phyloP scores from a whole-genome alignment of 2,113 vertebrate species.

The Chamaetylas fuelleborni region DNA sequence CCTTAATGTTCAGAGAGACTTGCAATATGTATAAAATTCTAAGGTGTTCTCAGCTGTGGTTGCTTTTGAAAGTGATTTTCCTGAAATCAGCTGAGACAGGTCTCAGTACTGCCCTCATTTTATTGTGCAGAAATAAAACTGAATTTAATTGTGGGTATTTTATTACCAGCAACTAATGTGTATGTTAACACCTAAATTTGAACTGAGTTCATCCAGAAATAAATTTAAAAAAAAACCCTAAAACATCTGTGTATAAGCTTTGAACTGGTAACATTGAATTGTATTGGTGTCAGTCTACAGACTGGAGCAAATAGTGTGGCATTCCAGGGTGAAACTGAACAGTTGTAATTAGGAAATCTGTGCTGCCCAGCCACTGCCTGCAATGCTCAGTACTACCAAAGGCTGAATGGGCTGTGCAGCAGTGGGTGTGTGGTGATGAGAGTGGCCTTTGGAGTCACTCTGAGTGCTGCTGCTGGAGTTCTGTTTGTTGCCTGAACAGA shows the following conservation, averaged over 20 bases:
- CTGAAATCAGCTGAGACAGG: background rate
- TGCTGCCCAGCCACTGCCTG: background rate
- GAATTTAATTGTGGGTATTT: background rate
- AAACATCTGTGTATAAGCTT: background rate
- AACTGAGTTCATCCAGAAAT: background rate
- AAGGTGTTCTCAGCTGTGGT: background rate
- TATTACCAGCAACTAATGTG: background rate
- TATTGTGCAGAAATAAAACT: background rate
- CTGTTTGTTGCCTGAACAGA: background rate
- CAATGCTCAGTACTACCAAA: background rate
- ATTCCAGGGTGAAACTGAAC: background rate
- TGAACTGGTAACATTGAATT: background rate
- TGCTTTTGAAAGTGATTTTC: background rate
- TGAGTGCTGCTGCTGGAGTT: background rate
- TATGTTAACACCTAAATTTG: background rate
- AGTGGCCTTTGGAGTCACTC: background rate
- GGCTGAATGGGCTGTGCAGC: background rate
- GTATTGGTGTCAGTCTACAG: background rate
- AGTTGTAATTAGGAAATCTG: background rate
- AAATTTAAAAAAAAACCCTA: background rate
- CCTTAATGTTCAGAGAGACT: background rate
- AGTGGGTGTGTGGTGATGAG: background rate
- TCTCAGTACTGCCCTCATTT: background rate
- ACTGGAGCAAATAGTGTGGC: background rate
- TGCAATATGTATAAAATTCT: background rate